Evolutionary conservation across 1,140 invertebrate genomes (phyloP).

Genomic region (Colletes latitarsis): DNA sequence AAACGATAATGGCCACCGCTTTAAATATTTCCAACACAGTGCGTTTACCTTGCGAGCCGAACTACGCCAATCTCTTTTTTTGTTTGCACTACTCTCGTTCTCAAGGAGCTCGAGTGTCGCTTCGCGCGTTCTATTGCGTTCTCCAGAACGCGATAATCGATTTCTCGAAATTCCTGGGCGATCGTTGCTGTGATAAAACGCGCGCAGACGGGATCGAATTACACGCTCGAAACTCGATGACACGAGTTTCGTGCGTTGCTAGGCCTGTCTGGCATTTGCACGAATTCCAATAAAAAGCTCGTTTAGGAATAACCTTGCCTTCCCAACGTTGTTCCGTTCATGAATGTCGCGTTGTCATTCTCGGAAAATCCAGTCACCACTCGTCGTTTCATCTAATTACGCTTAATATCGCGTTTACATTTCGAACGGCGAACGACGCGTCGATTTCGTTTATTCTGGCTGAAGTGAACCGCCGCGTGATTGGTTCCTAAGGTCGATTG

Average conservation of each 20-base stretch:
- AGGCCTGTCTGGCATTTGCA: background rate
- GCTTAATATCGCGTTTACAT: slow-evolving; percentile 1
- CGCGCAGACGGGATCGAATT: slow-evolving; percentile 13
- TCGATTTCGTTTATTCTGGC: too few relatives aligned
- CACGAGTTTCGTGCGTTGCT: background rate
- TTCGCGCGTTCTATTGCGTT: background rate
- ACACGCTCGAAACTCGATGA: background rate
- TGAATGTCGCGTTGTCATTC: slow-evolving; percentile 33
- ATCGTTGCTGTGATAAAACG: background rate
- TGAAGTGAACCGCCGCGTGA: too few relatives aligned
- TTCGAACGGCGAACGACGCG: background rate
- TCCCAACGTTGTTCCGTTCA: background rate
- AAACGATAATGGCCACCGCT: background rate
- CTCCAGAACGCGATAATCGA: too few relatives aligned
- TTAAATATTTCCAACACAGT: background rate
- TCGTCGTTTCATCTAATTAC: slow-evolving; percentile 5
- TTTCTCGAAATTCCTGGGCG: slow-evolving; percentile 38
- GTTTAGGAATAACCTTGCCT: slow-evolving; percentile 27
- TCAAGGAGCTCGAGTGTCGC: too few relatives aligned
- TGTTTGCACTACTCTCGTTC: too few relatives aligned
- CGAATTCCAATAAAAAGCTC: background rate
- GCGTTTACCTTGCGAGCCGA: too few relatives aligned
- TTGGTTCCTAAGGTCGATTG: too few relatives aligned
- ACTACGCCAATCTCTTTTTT: background rate
- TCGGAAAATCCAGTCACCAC: slow-evolving; percentile 40